These are phyloP conservation scores for Pseudopipra pipra DNA, from an alignment of 2,113 vertebrate species.

Conservation along the genomic window DNA sequence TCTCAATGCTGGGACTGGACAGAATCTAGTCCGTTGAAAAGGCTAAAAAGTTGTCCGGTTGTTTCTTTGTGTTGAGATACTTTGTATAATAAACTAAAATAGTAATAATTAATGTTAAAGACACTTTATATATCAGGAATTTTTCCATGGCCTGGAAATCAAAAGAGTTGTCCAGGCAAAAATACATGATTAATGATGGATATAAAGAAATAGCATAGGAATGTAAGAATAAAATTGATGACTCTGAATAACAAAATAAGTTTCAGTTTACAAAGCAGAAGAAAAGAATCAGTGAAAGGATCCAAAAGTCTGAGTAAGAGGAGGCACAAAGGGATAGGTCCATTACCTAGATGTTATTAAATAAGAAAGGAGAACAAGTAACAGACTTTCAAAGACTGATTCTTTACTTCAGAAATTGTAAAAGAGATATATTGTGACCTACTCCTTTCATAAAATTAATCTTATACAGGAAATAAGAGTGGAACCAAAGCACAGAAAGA, in stretches of 20 bases:
- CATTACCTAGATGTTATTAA: slow-evolving; percentile 2
- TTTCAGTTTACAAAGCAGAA: background rate
- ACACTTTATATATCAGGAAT: background rate
- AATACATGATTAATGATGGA: background rate
- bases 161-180: background rate
- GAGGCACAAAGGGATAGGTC: background rate
- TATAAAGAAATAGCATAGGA: background rate
- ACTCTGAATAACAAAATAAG: background rate
- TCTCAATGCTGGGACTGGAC: background rate
- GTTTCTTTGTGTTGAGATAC: background rate
- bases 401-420: slow-evolving; percentile 24
- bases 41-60: background rate
- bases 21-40: background rate
- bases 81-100: background rate
- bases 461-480: slow-evolving; percentile 19
- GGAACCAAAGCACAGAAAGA: background rate
- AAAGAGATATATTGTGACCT: slow-evolving; percentile 10
- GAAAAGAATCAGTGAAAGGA: slow-evolving; percentile 5
- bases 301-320: background rate
- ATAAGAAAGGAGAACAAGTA: slow-evolving; percentile 10
- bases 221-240: background rate
- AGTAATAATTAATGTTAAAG: background rate
- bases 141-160: background rate
- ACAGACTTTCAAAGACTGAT: slow-evolving; percentile 14
- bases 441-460: slow-evolving; percentile 48